phyloP scores from a whole-genome alignment of 2,888 invertebrate genomes.

The Lepetodrilus schrolli region DNA sequence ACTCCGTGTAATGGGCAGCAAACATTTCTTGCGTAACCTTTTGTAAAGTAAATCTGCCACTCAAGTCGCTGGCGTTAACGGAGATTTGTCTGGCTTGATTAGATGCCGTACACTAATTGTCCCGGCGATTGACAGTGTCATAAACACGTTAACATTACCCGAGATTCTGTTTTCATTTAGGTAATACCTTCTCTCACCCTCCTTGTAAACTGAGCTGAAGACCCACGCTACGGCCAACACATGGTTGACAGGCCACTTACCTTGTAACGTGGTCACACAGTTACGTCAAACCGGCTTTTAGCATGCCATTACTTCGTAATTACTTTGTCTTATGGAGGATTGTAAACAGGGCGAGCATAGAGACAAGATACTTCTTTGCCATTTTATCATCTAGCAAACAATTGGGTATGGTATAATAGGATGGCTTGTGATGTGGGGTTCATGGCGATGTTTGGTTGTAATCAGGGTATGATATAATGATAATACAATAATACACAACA shows the following conservation, averaged over 20 bases:
- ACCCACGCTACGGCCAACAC: too few species aligned
- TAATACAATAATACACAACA: too few species aligned
- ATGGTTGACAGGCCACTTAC: too few species aligned
- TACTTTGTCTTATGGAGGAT: neutral
- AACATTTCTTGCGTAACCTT: neutral
- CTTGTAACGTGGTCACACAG: neutral
- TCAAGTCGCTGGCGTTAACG: neutral
- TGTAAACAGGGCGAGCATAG: too few species aligned
- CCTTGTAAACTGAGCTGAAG: neutral
- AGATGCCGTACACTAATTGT: neutral
- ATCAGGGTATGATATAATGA: too few species aligned
- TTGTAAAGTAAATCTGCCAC: neutral
- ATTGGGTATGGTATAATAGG: too few species aligned
- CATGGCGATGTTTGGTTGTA: too few species aligned
- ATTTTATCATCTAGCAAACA: too few species aligned
- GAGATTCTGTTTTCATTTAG: neutral
- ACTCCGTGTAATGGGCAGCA: neutral
- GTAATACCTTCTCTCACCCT: neutral
- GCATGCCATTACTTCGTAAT: neutral
- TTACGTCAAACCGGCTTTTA: neutral
- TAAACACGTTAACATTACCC: conserved; percentile 5
- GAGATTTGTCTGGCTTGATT: neutral
- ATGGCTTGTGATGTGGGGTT: too few species aligned
- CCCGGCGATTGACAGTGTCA: neutral
- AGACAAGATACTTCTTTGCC: too few species aligned